Percentiles rank a stretch among this genome's conserved stretches.
Evolutionary conservation across 2,797 vertebrate species (phyloP).

Genomic region (Poeciliopsis infans): DNA sequence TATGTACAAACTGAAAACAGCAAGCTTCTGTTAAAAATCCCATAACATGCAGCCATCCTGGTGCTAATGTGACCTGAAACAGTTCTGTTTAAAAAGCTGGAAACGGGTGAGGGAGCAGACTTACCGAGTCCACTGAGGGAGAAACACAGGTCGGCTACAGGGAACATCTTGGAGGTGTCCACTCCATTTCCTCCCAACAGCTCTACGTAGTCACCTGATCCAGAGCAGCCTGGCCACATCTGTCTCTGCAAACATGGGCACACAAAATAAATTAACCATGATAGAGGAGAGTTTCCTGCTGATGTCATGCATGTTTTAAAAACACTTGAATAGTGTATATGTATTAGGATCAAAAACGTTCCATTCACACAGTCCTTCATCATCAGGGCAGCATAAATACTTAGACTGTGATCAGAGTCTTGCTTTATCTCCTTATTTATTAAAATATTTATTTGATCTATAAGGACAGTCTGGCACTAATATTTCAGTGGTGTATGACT

Average conservation of each 20-base stretch:
- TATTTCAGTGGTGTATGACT: background rate
- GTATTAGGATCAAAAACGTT: background rate
- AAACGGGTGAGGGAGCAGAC: constrained; percentile 37
- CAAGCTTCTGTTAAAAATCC: background rate
- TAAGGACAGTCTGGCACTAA: background rate
- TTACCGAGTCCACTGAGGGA: constrained; percentile 91
- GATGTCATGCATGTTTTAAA: background rate
- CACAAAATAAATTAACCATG: constrained; percentile 1
- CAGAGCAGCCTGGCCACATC: constrained; percentile 82
- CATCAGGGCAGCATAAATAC: background rate
- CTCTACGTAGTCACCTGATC: constrained; percentile 91
- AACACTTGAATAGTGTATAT: background rate
- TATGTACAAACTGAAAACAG: background rate
- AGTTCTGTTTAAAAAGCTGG: background rate
- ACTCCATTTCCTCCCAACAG: constrained; percentile 91
- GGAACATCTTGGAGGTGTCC: constrained; percentile 94
- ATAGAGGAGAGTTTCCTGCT: background rate
- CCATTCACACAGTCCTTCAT: background rate
- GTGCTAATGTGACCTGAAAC: background rate
- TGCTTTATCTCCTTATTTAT: background rate
- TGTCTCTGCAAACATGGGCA: constrained; percentile 76
- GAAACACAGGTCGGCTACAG: constrained; percentile 92
- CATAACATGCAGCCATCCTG: background rate
- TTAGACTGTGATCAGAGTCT: background rate
- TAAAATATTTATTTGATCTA: background rate